Base-by-base conservation (phyloP, 2,113 vertebrate genomes). In the Heterotilapia buettikoferi region DNA sequence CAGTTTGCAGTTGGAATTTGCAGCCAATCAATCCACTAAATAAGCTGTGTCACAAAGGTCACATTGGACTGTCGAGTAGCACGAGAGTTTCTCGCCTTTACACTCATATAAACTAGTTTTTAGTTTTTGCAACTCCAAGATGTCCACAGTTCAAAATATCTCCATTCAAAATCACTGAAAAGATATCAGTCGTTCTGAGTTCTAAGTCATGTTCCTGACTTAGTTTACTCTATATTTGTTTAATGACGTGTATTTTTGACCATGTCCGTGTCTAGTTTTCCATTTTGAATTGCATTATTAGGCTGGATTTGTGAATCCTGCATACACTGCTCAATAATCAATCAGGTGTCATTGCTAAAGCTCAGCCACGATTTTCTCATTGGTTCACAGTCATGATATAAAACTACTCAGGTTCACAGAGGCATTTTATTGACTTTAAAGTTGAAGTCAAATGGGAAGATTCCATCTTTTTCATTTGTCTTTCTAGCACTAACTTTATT, bases 401-500 rank as follows among this genome's bases (percentile, higher is more conserved):
- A 90, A 87, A 82, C 33, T 19, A 81, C 54, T 71, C 45, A 13
- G 16, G 86, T 59, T 53, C 10, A 86, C 52, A 31, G 40, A 86
- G 79, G 73, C 38, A 31, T 90, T 90, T 86, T 61, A 87, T 73
- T 92, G 61, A 85, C 43, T 85, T 86, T 93, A 26, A 92, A 89
- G 84, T 91, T 66, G 84, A 88, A 88, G 87, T 89, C 84, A 93
- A 90, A 93, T 92, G 89, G 91, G 87, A 93, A 94, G 86, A 94
- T 18, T 92, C 93, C 92, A 90, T 93, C 92, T 92, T 92, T 94
- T 91, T 89, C 89, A 89, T 95, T 93, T 93, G 95, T 97, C 93
- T 96, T 92, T 98, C 96, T 97, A 92, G 96, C 97, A 97, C 97
- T 96, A 97, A 97, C 96, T 94, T 92, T 91, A 93, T 95, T 95